Evolutionary conservation across 2,888 invertebrate species (phyloP), one percentile per base, ranked within the genome.

Genomic region (Acanthosepion esculentum): DNA sequence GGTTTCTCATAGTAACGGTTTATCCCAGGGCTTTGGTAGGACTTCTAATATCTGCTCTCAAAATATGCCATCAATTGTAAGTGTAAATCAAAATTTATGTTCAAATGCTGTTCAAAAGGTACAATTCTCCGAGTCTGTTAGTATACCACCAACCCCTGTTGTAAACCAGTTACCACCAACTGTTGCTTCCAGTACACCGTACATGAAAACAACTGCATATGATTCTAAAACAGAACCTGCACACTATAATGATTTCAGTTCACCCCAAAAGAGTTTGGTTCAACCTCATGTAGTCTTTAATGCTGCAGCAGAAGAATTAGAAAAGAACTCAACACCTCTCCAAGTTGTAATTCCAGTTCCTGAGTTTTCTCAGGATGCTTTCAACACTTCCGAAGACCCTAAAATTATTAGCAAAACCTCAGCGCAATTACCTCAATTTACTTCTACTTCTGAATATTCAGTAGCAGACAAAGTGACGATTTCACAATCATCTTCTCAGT

Each of bases 41-140:
- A 53, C 50, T 50, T 93, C 92, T 48, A 92, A 92, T 41, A 33
- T 92, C 18, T 48, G 48, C 41, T 48, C 48, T 53, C 93, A 53
- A 48, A 93, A 93, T 93, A 26, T 93, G n/a, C 53, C 93, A n/a
- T 18, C 93, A 50, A 93, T 53, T n/a, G 93, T 50, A 26, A 53
- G 48, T 29, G 18, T 93, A n/a, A 93, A 78, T 33, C 78, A n/a
- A 78, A 78, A 12, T 78, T 78, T 78, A 78, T 23, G 23, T 48
- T 92, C 92, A 5, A 93, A 93, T 50, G n/a, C 53, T 29, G 53
- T n/a, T 18, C 93, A n/a, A 93, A 48, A 48, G 29, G n/a, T 48
- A n/a, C n/a, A 53, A 6, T 93, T 93, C n/a, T 53, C 48, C 6
- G 53, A 93, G 0, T 12, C 50, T n/a, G 48, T 93, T 48, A 29